Evolutionary conservation across 2,888 invertebrate species (phyloP), one percentile per base, ranked within the genome.

Genomic region (Nasonia oneida): DNA sequence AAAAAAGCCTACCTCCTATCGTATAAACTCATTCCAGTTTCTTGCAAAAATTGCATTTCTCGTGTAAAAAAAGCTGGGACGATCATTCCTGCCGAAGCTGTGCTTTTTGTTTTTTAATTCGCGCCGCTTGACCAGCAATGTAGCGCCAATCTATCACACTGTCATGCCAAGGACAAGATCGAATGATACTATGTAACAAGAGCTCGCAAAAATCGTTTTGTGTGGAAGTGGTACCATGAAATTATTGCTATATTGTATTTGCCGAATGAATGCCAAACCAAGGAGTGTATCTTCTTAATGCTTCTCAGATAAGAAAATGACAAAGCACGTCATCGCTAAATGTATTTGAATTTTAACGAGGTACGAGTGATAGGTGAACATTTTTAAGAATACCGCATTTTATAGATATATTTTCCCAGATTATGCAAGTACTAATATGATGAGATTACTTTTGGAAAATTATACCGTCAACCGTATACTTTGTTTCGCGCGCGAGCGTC

Each of bases 341-440:
- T 37, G 12, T 71, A 71, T 37, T 39, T 71, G 10, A n/a, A 39
- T 39, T n/a, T 71, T 73, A 42, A 39, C 42, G 76, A 5, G 47
- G 76, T 71, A n/a, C 47, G 71, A 73, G 53, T 77, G 77, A 57
- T 80, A 37, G 67, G 29, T 39, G 29, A 50, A 71, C 4, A 73
- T 61, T 42, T 85, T 42, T 78, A 74, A 86, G 14, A 18, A 61
- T 77, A 33, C 37, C 37, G 80, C 75, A 81, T 84, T 86, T 83
- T 70, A 78, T 67, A 83, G 33, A 81, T 71, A 83, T 83, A 86
- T 86, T 83, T 86, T 85, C 61, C 42, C 67, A 83, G 53, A 75
- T 75, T 80, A 42, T 74, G 12, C 82, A 79, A 50, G 15, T 61
- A 23, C 23, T 23, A 10, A 12, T 73, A 10, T 18, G n/a, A 14